Conservation (phyloP, 2,113 vertebrate species). For the Melanerpes formicivorus region DNA sequence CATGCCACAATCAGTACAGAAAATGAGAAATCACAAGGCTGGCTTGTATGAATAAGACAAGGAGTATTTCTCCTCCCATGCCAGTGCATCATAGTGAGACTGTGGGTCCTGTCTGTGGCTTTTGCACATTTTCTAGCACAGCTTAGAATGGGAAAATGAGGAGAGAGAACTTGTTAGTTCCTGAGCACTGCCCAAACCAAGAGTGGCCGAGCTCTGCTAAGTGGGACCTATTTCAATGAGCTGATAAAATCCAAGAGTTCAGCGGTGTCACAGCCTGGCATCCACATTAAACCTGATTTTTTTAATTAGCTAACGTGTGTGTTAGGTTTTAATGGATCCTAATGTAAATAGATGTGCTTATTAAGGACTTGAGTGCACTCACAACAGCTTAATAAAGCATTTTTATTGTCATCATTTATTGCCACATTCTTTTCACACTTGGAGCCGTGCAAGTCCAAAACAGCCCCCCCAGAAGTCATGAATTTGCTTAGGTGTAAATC, state of each 20-base stretch:
- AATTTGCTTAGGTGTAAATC: constrained; percentile 64
- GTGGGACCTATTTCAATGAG: neutral
- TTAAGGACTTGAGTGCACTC: constrained; percentile 55
- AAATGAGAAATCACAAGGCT: neutral
- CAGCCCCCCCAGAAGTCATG: constrained; percentile 33
- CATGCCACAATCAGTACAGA: neutral
- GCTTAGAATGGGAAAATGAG: neutral
- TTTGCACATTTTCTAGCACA: neutral
- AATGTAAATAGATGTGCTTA: constrained; percentile 62
- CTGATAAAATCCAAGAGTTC: constrained; percentile 51
- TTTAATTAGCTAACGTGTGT: constrained; percentile 19
- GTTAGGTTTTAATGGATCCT: constrained; percentile 48
- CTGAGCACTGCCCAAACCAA: neutral
- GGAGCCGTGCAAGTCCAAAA: constrained; percentile 27
- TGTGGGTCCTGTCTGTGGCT: neutral
- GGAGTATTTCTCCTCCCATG: neutral
- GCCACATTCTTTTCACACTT: constrained; percentile 56
- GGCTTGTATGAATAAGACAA: neutral
- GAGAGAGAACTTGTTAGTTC: neutral
- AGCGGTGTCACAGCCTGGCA: constrained; percentile 27
- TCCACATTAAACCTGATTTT: constrained; percentile 34
- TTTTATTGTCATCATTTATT: constrained; percentile 69
- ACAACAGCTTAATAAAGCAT: constrained; percentile 46
- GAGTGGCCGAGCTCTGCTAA: constrained; percentile 1
- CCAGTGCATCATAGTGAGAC: neutral